Base-by-base conservation (phyloP, 2,113 vertebrate species). In the Tylochromis polylepis region DNA sequence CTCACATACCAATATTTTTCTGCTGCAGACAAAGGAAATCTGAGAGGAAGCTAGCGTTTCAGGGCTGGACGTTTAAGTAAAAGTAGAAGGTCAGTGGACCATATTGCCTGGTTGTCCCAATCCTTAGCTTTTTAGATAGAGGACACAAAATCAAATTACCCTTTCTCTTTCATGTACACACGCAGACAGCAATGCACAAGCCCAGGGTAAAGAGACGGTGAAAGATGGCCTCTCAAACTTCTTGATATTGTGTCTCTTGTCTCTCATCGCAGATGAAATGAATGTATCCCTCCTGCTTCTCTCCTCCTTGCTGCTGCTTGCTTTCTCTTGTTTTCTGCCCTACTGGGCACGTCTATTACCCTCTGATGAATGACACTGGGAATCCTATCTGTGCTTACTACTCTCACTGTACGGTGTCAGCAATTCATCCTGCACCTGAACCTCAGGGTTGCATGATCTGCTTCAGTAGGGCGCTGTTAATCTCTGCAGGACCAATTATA, bases 171-270 rank as follows among this genome's bases (percentile, higher is more conserved):
- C 38, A 31, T 58, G 36, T 77, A 51, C 79, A 57, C 87, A 53
- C 36, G 56, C 56, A 87, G 59, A 80, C 55, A 77, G 27, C 41
- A 88, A 75, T 12, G 60, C 77, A 88, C 83, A 90, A 80, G 56
- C 58, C 31, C 81, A 53, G 12, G 55, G 82, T 88, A 92, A 95
- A 90, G 85, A 91, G 90, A 85, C 36, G 34, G 46, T 88, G 93
- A 94, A 91, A 89, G 85, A 94, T 91, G 88, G 87, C 90, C 85
- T 92, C 92, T 85, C 85, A 83, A 92, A 92, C 65, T 56, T 94
- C 93, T 91, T 92, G 87, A 94, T 95, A 95, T 92, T 93, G 91
- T 93, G 77, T 87, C 88, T 89, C 89, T 90, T 92, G 92, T 95
- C 93, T 94, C 88, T 94, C 93, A 90, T 89, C 80, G 15, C 83